phyloP scores from a whole-genome alignment of 2,113 vertebrate genomes.

The Aplodontia rufa region DNA sequence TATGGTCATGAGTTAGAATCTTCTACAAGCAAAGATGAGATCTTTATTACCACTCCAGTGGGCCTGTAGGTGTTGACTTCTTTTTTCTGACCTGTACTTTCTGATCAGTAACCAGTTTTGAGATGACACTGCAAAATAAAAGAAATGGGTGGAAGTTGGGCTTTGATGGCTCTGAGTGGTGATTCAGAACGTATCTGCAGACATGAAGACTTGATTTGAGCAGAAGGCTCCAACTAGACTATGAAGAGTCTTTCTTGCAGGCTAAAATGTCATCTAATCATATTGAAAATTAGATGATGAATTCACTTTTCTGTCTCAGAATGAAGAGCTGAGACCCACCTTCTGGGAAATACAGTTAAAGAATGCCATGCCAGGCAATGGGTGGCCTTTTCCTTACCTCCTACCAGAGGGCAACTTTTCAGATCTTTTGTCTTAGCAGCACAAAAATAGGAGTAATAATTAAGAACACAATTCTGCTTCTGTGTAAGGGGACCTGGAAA shows the following conservation, averaged over 20 bases:
- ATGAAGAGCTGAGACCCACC: background rate
- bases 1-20: slow-evolving; percentile 21
- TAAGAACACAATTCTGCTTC: background rate
- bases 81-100: background rate
- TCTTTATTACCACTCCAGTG: background rate
- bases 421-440: background rate
- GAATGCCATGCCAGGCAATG: background rate
- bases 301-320: background rate
- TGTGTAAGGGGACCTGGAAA: background rate
- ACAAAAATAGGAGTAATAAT: background rate
- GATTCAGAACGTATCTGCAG: background rate
- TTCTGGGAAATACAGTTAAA: background rate
- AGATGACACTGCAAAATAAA: background rate
- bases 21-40: background rate
- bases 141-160: background rate
- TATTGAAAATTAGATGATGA: background rate
- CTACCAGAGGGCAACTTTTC: background rate
- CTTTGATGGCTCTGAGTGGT: background rate
- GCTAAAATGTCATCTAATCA: background rate
- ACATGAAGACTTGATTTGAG: background rate
- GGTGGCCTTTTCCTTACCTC: background rate
- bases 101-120: background rate
- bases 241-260: background rate
- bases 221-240: background rate
- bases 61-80: background rate